Evolutionary conservation across 2,113 vertebrate genomes (phyloP).

Genomic region (Perca fluviatilis): DNA sequence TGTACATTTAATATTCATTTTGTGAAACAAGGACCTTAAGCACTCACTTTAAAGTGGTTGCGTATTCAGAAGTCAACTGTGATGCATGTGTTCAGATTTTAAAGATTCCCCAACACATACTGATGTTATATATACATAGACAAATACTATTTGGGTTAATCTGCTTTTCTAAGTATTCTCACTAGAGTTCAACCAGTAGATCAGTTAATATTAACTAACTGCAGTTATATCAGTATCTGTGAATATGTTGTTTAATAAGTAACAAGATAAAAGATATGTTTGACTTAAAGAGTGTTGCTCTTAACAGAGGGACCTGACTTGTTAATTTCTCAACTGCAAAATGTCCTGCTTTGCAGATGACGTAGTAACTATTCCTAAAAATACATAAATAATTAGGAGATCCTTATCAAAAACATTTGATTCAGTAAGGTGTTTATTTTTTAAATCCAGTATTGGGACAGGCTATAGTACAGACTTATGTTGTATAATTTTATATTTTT

Average conservation of each 20-base stretch:
- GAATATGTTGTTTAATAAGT: background rate
- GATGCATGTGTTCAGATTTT: background rate
- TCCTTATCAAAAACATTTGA: background rate
- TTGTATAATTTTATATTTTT: background rate
- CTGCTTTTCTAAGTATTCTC: background rate
- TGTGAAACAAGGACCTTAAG: too few relatives aligned
- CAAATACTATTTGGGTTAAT: background rate
- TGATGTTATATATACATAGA: background rate
- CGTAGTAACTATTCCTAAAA: background rate
- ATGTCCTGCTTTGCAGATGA: background rate
- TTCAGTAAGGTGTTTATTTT: background rate
- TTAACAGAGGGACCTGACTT: background rate
- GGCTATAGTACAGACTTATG: background rate
- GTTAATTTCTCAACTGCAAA: background rate
- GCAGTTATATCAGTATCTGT: background rate
- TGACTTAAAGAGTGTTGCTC: background rate
- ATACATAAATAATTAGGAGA: background rate
- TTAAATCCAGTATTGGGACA: background rate
- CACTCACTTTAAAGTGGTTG: background rate
- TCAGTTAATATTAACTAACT: background rate
- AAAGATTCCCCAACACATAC: background rate
- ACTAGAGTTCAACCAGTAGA: too few relatives aligned
- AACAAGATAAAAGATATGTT: background rate
- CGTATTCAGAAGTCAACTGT: background rate
- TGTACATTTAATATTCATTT: too few relatives aligned